Evolutionary conservation across 1,140 invertebrate genomes (phyloP), one percentile per base, ranked within the genome.

Genomic region (Cataglyphis hispanica): DNA sequence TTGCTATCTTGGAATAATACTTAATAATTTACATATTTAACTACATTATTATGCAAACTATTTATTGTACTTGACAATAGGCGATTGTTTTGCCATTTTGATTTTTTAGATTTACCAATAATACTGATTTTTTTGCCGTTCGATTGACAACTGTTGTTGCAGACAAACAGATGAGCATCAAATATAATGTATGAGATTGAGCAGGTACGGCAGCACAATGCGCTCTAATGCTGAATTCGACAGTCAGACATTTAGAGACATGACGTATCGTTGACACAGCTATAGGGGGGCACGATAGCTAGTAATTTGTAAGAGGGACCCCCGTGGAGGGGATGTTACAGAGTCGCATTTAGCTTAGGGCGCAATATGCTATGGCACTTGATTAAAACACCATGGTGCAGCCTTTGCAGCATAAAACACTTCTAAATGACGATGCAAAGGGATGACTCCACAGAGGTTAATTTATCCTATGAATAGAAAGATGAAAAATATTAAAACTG

Each of bases 241-340:
- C 61, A 85, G 67, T 86, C 67, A 80, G 34, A 75, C 80, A 90
- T 87, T 91, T 88, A 56, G 88, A 86, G 76, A 53, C 78, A 87
- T 90, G 90, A 89, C 87, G 87, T 93, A 93, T 93, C 91, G 92
- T 91, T 92, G 92, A 91, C 88, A 88, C 25, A 78, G 76, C 85
- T 84, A 78, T 78, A 56, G 89, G 92, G 92, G 91, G 92, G 91
- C 63, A 56, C 70, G 89, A 80, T 87, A 89, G 88, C 87, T 92
- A 87, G 87, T 92, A 93, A 93, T 93, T 93, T 93, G 92, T 93
- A 93, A 92, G 70, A 92, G 91, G 90, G 90, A 91, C 91, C 91
- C 92, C 92, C 86, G 86, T 90, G 69, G 91, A 40, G 92, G 77
- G 66, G 78, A 70, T 66, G 87, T 89, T 86, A 90, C 63, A 40